Percentiles rank a stretch among this genome's conserved stretches.
These are phyloP conservation scores for Hermaeophaga mercurialis DNA, from an alignment of 2,888 invertebrate genomes.

Conservation along the genomic window DNA sequence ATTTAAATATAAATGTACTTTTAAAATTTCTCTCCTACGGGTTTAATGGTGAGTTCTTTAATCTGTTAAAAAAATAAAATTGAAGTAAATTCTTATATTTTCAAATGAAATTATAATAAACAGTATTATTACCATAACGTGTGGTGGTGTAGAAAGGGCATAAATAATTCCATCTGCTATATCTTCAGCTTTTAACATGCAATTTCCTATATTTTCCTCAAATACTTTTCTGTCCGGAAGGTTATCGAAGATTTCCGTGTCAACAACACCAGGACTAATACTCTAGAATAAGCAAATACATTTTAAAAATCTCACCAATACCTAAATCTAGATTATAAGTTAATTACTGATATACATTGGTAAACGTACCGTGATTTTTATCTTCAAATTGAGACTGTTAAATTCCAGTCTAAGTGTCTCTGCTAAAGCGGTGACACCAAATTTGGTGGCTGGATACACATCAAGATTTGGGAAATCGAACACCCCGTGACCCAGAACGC, in stretches of 20 bases:
- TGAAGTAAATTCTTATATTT: not conserved
- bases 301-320: not conserved
- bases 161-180: constrained; percentile 25
- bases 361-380: constrained; percentile 30
- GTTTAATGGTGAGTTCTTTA: not conserved
- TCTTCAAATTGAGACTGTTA: constrained; percentile 28
- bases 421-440: constrained; percentile 40
- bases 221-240: not conserved
- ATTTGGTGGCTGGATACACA: constrained; percentile 42
- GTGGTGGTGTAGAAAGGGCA: constrained; percentile 28
- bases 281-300: too few relatives aligned
- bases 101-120: too few relatives aligned
- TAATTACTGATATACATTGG: not conserved
- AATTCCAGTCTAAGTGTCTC: constrained; percentile 40
- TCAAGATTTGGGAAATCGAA: constrained; percentile 38
- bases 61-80: not conserved
- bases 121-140: constrained; percentile 26
- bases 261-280: constrained; percentile 42
- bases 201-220: not conserved
- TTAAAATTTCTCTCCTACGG: not conserved
- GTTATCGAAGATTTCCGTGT: constrained; percentile 32
- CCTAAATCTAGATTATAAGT: not conserved
- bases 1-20: too few relatives aligned
- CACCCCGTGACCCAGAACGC: constrained; percentile 44
- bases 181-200: constrained; percentile 25